Conservation (phyloP, 2,888 invertebrate genomes). For the Drosophila meridionalis region DNA sequence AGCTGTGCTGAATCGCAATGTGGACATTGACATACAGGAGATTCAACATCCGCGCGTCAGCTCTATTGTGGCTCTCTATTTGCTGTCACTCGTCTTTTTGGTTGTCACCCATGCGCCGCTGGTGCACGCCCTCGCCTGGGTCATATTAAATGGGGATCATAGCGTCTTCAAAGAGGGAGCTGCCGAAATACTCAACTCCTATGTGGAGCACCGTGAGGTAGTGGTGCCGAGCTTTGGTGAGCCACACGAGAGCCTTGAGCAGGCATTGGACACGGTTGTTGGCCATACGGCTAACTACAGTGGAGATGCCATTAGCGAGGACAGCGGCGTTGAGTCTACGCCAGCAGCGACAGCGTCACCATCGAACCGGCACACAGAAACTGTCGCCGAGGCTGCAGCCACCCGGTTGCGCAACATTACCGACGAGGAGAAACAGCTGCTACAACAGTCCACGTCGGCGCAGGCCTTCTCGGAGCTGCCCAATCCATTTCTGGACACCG, state of each 20-base stretch:
- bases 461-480: conserved; percentile 65
- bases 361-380: conserved; percentile 33
- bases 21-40: conserved; percentile 87
- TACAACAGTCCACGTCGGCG: conserved; percentile 74
- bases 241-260: conserved; percentile 91
- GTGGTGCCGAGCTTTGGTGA: conserved; percentile 89
- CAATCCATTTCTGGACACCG: conserved; percentile 93
- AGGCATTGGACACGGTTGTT: conserved; percentile 88
- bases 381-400: conserved; percentile 81
- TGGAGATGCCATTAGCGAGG: conserved; percentile 65
- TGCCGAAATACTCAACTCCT: conserved; percentile 89
- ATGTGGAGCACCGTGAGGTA: conserved; percentile 87
- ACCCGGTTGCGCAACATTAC: conserved; percentile 89
- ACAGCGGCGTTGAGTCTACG: conserved; percentile 67
- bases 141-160: conserved; percentile 93
- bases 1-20: conserved; percentile 87
- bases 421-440: conserved; percentile 95
- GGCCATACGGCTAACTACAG: conserved; percentile 68
- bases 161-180: conserved; percentile 90
- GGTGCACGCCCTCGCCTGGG: conserved; percentile 95
- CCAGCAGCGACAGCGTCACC: conserved; percentile 55
- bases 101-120: conserved; percentile 96
- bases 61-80: conserved; percentile 94
- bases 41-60: conserved; percentile 91
- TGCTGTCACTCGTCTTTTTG: conserved; percentile 97